Evolutionary conservation across 2,888 invertebrate species (phyloP), one percentile per base, ranked within the genome.

Genomic region (Falcaria lacertinaria): DNA sequence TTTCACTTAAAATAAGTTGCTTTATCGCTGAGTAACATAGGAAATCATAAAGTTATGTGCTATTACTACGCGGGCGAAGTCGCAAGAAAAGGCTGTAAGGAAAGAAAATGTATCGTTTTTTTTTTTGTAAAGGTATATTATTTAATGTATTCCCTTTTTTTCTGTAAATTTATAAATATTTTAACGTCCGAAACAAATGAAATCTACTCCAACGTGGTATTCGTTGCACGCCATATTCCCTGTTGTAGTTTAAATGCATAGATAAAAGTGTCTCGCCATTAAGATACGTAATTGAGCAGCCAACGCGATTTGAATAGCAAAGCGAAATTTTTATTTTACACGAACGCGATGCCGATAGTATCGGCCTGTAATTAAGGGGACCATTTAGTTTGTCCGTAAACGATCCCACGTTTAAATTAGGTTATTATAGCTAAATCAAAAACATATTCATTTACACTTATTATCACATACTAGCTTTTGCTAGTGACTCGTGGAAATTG

Each of bases 291-390:
- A 80, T 80, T 76, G 75, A 69, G 66, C 69, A 70, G 69, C 69
- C 65, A 60, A 60, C 53, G 59, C 74, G 65, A 80, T 83, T 83
- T 80, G 79, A 83, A 84, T 80, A 80, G 80, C 69, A 78, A 85
- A 81, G 69, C 74, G 74, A 57, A 65, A 77, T 81, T 87, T 83
- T 86, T 83, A 81, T 74, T 74, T 74, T 64, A 79, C 80, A 77
- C 76, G 73, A 74, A 66, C 53, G 62, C 67, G 83, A 85, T 85
- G 63, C 47, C 67, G 83, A 85, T 85, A 64, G 46, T 73, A 85
- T 85, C 86, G 67, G 47, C 45, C 55, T 41, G 72, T 79, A 82
- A 86, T 85, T 85, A 83, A 79, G 69, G 68, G 65, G 69, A 75
- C 77, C 79, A 77, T 86, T 87, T 86, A 86, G 83, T 80, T 74